These are phyloP conservation scores for Drosophila picticornis DNA, from an alignment of 2,888 invertebrate species.

Conservation along the genomic window DNA sequence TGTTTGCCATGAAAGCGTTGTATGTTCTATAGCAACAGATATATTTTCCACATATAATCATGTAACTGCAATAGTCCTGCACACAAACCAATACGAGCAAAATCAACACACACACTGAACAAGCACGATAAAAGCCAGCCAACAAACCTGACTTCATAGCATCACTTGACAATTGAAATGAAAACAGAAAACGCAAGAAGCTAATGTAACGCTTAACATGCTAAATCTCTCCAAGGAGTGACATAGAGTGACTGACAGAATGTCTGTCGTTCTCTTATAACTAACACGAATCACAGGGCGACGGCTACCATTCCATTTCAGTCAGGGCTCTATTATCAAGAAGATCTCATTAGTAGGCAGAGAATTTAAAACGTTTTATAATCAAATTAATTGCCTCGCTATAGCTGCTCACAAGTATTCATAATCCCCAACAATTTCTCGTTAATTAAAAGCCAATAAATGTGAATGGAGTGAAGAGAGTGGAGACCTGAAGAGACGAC, in stretches of 20 bases:
- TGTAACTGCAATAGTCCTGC: slow-evolving; percentile 42
- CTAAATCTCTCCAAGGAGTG: slow-evolving; percentile 13
- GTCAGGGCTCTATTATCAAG: background rate
- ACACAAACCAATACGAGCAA: slow-evolving; percentile 35
- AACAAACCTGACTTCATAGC: slow-evolving; percentile 57
- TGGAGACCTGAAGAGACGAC: background rate
- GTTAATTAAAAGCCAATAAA: slow-evolving; percentile 75
- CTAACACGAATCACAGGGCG: slow-evolving; percentile 13
- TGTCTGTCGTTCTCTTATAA: background rate
- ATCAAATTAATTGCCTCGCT: slow-evolving; percentile 67
- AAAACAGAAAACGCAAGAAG: slow-evolving; percentile 27
- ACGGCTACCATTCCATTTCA: background rate
- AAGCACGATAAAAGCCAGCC: slow-evolving; percentile 31
- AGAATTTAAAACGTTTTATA: slow-evolving; percentile 60
- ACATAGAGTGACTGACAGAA: background rate
- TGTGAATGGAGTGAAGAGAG: slow-evolving; percentile 56
- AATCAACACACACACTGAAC: slow-evolving; percentile 22
- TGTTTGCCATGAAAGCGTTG: slow-evolving; percentile 54
- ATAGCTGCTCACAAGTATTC: slow-evolving; percentile 64
- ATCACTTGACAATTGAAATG: slow-evolving; percentile 73
- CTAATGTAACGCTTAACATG: slow-evolving; percentile 7
- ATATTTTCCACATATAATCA: slow-evolving; percentile 9
- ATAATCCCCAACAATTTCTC: slow-evolving; percentile 68
- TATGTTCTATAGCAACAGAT: slow-evolving; percentile 43
- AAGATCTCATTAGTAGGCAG: slow-evolving; percentile 31